Evolutionary conservation across 2,113 vertebrate species (phyloP).

Genomic region (Chauna torquata): DNA sequence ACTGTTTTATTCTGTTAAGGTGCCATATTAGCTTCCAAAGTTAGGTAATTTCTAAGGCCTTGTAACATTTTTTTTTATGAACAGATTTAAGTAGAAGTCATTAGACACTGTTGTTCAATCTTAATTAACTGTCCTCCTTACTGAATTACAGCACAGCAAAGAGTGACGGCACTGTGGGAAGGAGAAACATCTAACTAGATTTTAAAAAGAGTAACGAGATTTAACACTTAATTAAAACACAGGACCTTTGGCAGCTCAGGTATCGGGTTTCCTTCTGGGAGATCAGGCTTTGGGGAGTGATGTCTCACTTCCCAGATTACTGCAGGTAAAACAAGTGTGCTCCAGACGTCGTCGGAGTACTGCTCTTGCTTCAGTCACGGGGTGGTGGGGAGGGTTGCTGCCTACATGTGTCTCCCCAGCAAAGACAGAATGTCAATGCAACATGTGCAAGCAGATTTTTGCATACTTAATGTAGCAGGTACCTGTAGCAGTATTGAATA

Average conservation of each 20-base stretch:
- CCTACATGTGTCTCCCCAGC: not conserved
- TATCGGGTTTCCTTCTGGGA: slow-evolving; percentile 2
- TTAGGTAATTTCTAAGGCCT: not conserved
- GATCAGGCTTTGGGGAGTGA: not conserved
- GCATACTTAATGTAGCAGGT: fast-evolving
- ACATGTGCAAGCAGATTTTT: fast-evolving
- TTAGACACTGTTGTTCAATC: slow-evolving; percentile 65
- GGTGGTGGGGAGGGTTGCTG: no score
- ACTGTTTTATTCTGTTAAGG: not conserved
- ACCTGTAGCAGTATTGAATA: not conserved
- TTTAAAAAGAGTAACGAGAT: not conserved
- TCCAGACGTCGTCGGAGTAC: not conserved
- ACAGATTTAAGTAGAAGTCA: slow-evolving; percentile 64
- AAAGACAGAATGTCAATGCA: not conserved
- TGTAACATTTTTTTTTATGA: slow-evolving; percentile 41
- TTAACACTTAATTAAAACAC: slow-evolving; percentile 54
- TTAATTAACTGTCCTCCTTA: slow-evolving; percentile 64
- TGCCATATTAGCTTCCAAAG: not conserved
- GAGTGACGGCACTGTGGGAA: not conserved
- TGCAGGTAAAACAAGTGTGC: not conserved
- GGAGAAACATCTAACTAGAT: slow-evolving; percentile 13
- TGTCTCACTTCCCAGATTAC: not conserved
- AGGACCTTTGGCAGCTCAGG: slow-evolving; percentile 31
- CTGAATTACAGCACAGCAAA: slow-evolving; percentile 51
- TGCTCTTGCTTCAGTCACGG: not conserved